Base-by-base conservation (phyloP, 2,888 invertebrate genomes). In the Phyllotreta striolata region DNA sequence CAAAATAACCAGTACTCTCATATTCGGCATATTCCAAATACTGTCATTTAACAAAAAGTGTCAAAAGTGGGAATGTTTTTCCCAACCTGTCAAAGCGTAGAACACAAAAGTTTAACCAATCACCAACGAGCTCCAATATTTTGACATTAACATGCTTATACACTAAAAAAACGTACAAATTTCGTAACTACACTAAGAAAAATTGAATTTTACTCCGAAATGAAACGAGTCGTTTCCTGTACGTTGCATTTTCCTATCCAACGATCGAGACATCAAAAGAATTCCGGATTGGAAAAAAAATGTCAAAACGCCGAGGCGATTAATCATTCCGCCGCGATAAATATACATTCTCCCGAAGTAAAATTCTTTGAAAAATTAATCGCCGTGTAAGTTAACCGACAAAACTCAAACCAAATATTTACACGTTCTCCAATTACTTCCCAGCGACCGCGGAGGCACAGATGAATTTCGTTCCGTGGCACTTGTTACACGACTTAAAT, bases 291-390 rank as follows among this genome's bases (percentile, higher is more conserved):
- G 6, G 14, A 6, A 44, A 44, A 49, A 49, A 49, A 49, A 49
- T 49, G 34, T 37, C 49, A 49, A 49, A 49, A 35, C 34, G 34
- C 35, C 6, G n/a, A 9, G n/a, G 35, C 49, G 37, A 49, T 49
- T 49, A 49, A 49, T 49, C 49, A 49, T 49, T 34, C 12, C 10
- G 14, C 6, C 35, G 49, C 37, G 35, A 49, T 35, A 49, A 49
- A 49, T 49, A 49, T 35, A 49, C 49, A 35, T 49, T 49, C 49
- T 44, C 49, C n/a, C n/a, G 8, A 13, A 40, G 54, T 35, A 41
- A 59, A 55, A 59, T 59, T 59, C 59, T 59, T 59, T 59, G 51
- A 51, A 41, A 51, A 14, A 59, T 59, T 40, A 49, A 51, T 59
- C 34, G 43, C 8, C 34, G 55, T 40, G 34, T 39, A 55, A 12